These are phyloP conservation scores for Perdix hodgsoniae DNA, from an alignment of 2,797 vertebrate species.

Conservation along the genomic window DNA sequence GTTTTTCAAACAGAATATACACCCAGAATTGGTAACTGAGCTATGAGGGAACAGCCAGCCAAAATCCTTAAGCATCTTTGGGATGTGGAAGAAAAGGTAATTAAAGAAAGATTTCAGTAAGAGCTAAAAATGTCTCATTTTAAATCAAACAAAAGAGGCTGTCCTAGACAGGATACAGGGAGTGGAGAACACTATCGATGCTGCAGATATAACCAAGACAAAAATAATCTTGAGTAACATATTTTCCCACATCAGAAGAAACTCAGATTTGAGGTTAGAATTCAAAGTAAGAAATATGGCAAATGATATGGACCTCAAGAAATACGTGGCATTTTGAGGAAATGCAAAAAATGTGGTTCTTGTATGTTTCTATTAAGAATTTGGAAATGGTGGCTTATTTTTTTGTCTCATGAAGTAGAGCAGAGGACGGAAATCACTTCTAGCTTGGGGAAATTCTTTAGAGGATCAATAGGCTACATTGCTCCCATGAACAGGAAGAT, in stretches of 20 bases:
- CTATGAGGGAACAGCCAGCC: neutral
- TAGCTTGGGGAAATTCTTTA: neutral
- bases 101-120: neutral
- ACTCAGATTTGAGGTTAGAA: neutral
- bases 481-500: neutral
- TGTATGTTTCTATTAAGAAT: neutral
- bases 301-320: neutral
- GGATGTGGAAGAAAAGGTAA: neutral
- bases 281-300: neutral
- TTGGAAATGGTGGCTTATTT: constrained; percentile 3
- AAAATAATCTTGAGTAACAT: neutral
- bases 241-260: constrained; percentile 4
- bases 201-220: neutral
- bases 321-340: neutral
- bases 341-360: neutral
- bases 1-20: neutral
- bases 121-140: neutral
- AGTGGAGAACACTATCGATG: neutral
- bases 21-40: neutral
- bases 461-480: neutral
- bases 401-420: neutral
- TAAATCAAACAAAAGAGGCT: neutral
- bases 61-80: neutral
- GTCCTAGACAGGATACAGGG: neutral
- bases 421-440: neutral